phyloP scores from a whole-genome alignment of 2,113 vertebrate species.

The Chiloscyllium plagiosum region DNA sequence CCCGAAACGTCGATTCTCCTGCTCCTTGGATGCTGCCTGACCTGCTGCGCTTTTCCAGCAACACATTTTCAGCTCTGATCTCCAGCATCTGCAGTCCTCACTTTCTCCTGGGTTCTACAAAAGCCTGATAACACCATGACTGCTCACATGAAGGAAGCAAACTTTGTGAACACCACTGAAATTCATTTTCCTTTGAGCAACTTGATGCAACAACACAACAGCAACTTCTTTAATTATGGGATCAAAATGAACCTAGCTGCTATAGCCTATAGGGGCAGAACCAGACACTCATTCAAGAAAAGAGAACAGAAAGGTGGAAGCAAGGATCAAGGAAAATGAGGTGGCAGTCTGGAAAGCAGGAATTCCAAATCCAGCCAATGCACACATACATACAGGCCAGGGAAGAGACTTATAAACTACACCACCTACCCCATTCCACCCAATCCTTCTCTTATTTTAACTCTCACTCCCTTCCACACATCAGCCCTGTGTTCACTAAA shows the following conservation, averaged over 20 bases:
- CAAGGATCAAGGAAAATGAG: neutral
- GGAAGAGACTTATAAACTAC: neutral
- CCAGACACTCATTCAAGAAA: neutral
- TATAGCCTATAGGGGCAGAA: neutral
- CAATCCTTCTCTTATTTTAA: neutral
- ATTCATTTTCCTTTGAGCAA: neutral
- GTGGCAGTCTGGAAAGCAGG: neutral
- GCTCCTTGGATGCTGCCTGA: no score
- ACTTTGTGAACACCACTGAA: neutral
- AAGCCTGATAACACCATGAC: neutral
- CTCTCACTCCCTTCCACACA: neutral
- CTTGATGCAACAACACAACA: neutral
- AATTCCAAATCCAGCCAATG: neutral
- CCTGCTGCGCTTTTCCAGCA: no score
- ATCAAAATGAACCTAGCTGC: neutral
- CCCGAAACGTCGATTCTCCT: no score
- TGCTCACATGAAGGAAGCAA: neutral
- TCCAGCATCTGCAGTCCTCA: no score
- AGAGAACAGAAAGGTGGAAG: neutral
- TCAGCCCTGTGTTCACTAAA: neutral
- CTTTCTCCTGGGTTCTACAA: neutral
- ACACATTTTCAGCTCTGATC: no score
- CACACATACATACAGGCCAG: neutral
- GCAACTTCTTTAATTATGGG: neutral
- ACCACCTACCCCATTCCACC: neutral